Conservation (phyloP, 2,113 vertebrate genomes). For the Poeciliopsis occidentalis region DNA sequence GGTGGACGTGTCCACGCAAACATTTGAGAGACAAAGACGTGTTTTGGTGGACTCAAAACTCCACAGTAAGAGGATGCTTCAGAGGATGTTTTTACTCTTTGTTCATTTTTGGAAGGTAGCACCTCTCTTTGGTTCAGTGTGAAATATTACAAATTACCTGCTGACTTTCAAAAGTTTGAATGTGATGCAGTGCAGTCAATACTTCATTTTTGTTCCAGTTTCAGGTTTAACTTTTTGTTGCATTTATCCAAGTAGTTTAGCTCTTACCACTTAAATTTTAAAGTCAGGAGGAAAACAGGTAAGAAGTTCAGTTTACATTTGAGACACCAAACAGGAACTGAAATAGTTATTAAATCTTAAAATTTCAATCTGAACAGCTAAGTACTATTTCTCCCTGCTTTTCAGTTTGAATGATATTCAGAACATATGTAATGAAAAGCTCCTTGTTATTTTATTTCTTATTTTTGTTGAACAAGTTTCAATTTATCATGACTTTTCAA, state of each 20-base stretch:
- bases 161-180: neutral
- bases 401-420: no score
- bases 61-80: neutral
- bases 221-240: neutral
- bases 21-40: neutral
- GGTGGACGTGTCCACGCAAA: constrained; percentile 17
- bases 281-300: no score
- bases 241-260: neutral
- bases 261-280: no score
- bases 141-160: neutral
- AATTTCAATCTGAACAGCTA: no score
- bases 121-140: neutral
- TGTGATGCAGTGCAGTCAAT: neutral
- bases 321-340: no score
- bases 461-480: no score
- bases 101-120: neutral
- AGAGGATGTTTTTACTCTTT: neutral
- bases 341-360: no score
- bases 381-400: no score
- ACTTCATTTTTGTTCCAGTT: neutral
- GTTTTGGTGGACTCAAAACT: neutral
- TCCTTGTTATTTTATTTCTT: neutral
- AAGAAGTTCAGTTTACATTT: no score
- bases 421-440: neutral
- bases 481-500: no score